Conservation (phyloP, 2,888 invertebrate genomes). For the Diaphora mendica region DNA sequence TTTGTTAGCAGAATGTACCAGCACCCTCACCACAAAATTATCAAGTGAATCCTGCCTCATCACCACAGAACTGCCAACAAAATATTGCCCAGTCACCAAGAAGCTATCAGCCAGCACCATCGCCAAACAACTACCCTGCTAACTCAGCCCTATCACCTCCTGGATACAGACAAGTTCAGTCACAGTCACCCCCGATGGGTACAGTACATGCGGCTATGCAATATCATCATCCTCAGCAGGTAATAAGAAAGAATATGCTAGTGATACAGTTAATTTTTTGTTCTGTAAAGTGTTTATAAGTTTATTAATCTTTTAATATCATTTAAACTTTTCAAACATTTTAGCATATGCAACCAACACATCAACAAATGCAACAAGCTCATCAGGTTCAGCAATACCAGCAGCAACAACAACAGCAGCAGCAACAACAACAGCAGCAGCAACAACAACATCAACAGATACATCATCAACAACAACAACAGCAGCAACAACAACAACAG, state of each 20-base stretch:
- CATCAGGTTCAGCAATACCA: slow-evolving; percentile 78
- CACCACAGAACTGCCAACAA: slow-evolving; percentile 81
- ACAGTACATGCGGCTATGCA: slow-evolving; percentile 82
- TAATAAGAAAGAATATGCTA: slow-evolving; percentile 45
- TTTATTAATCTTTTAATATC: not conserved
- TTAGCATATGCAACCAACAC: slow-evolving; percentile 68
- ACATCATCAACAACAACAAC: slow-evolving; percentile 67
- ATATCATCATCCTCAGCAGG: slow-evolving; percentile 82
- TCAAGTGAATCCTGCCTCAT: slow-evolving; percentile 84
- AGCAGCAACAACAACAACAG: slow-evolving; percentile 66
- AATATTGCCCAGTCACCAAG: slow-evolving; percentile 77
- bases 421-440: slow-evolving; percentile 64
- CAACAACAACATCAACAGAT: slow-evolving; percentile 71
- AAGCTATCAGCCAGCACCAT: slow-evolving; percentile 85
- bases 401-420: slow-evolving; percentile 67
- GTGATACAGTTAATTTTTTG: not conserved
- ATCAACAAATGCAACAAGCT: slow-evolving; percentile 71
- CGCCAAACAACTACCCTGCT: slow-evolving; percentile 80
- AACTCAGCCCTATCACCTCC: slow-evolving; percentile 86
- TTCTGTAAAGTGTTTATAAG: not conserved
- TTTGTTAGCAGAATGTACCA: slow-evolving; percentile 67
- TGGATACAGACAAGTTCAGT: slow-evolving; percentile 80
- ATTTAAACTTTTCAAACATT: slow-evolving; percentile 10
- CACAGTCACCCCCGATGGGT: slow-evolving; percentile 82
- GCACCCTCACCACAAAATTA: slow-evolving; percentile 84